Evolutionary conservation across 2,113 vertebrate species (phyloP).

Genomic region (Hyla sarda): DNA sequence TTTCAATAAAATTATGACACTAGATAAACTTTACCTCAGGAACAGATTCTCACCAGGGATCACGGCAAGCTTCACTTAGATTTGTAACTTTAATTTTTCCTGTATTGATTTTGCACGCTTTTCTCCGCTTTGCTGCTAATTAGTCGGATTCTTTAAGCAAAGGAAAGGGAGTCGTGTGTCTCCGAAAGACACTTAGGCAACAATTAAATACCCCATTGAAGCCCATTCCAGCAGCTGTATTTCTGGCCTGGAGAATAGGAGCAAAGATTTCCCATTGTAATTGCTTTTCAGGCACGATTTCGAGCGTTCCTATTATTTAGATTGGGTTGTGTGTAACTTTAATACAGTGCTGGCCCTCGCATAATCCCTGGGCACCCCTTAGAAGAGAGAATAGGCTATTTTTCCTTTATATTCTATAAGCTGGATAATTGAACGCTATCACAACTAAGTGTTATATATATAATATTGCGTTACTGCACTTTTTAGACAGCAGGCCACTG

Average conservation of each 20-base stretch:
- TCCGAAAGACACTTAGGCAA: constrained; percentile 28
- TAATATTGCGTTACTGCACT: not conserved
- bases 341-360: not conserved
- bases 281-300: constrained; percentile 20
- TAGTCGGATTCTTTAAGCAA: constrained; percentile 62
- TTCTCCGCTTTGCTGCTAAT: constrained; percentile 69
- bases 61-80: constrained; percentile 73
- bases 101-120: constrained; percentile 70
- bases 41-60: constrained; percentile 72
- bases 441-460: not conserved
- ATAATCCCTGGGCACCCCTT: not conserved
- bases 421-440: not conserved
- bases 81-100: constrained; percentile 82
- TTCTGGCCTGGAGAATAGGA: not conserved
- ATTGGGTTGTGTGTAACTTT: not conserved
- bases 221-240: not conserved
- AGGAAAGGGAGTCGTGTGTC: constrained; percentile 42
- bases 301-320: not conserved
- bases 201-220: constrained; percentile 48
- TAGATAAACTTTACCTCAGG: constrained; percentile 75
- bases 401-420: not conserved
- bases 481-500: too few species aligned
- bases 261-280: not conserved
- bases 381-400: not conserved
- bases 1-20: constrained; percentile 83